A percentile compares a stretch with the other conserved stretches of the same genome.
Conservation (phyloP, 2,113 vertebrate genomes). For the Excalfactoria chinensis region DNA sequence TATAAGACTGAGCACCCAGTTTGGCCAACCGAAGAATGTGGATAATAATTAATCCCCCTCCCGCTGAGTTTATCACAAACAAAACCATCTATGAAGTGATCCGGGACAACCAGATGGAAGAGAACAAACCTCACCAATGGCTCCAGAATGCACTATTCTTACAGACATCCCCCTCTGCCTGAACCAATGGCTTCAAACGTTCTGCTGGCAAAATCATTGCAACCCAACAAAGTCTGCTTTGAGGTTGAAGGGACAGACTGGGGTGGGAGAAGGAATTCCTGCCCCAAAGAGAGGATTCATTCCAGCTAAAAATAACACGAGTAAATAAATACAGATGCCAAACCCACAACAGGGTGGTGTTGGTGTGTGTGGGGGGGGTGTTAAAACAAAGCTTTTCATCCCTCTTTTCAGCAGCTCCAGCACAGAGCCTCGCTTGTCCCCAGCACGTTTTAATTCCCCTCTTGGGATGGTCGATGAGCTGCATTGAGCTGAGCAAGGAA, state of each 20-base stretch:
- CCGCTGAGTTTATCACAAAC: background rate
- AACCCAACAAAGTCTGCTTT: background rate
- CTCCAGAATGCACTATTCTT: background rate
- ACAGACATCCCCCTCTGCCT: background rate
- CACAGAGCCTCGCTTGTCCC: constrained; percentile 45
- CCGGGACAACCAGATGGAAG: background rate
- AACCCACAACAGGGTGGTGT: background rate
- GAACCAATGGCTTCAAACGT: background rate
- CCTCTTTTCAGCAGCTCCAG: constrained; percentile 42
- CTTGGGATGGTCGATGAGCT: constrained; percentile 58
- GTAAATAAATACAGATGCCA: constrained; percentile 27
- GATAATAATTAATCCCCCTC: background rate
- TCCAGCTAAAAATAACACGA: constrained; percentile 47
- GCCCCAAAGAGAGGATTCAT: background rate
- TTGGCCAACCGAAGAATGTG: background rate
- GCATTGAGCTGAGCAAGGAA: constrained; percentile 42
- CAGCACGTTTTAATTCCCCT: constrained; percentile 39
- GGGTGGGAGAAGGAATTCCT: background rate
- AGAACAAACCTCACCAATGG: background rate
- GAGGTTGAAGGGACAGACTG: background rate
- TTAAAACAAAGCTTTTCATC: background rate
- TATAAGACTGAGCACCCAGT: background rate
- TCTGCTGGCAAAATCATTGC: background rate
- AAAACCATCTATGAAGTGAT: background rate
- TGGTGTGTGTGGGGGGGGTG: no score